Conservation (phyloP, 2,888 invertebrate species). For the Coelogynopora nodosa region DNA sequence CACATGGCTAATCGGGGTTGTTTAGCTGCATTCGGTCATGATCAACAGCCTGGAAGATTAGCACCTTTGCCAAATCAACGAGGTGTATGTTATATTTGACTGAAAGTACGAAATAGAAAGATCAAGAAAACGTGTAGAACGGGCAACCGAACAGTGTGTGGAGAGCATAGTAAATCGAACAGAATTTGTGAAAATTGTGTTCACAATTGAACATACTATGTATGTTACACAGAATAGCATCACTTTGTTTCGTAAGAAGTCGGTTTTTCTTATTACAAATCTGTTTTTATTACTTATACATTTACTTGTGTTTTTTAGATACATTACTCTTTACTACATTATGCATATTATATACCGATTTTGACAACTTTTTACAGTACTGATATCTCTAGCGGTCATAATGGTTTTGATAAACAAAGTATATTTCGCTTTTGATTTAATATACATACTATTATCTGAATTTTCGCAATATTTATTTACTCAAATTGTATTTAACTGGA, state of each 20-base stretch:
- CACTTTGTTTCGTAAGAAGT: constrained; percentile 21
- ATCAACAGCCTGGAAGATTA: no score
- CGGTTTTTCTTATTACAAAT: constrained; percentile 29
- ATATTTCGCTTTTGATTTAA: neutral
- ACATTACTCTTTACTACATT: constrained; percentile 14
- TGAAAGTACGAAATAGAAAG: no score
- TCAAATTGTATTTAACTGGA: constrained; percentile 14
- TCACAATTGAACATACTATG: no score
- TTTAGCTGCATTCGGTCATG: no score
- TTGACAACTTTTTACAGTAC: constrained; percentile 17
- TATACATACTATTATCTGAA: neutral
- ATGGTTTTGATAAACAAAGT: constrained; percentile 11
- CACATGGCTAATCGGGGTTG: neutral
- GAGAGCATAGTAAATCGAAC: no score
- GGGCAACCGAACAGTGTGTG: no score
- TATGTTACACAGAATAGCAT: constrained; percentile 25
- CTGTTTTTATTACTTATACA: constrained; percentile 23
- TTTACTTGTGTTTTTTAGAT: constrained; percentile 18
- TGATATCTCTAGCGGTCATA: constrained; percentile 26
- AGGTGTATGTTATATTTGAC: no score
- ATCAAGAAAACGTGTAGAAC: no score
- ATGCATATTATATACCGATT: constrained; percentile 5
- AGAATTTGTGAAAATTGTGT: no score
- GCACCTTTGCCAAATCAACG: no score
- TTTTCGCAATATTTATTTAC: constrained; percentile 18